Percentiles rank a stretch among this genome's conserved stretches.
Conservation (phyloP, 1,140 invertebrate genomes). For the Aphis craccivora region DNA sequence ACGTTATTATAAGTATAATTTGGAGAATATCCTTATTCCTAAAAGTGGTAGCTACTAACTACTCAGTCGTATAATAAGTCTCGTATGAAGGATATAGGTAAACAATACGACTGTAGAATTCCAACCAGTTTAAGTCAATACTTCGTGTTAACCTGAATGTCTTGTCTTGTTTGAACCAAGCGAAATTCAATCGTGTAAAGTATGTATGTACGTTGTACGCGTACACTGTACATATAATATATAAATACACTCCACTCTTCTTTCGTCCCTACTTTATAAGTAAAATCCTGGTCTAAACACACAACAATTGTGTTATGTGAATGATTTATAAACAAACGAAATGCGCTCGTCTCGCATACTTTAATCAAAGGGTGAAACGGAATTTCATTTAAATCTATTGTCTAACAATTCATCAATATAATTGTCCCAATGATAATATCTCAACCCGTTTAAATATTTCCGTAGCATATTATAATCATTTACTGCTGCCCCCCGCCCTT, state of each 20-base stretch:
- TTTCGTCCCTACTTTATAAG: neutral
- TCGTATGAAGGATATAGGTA: neutral
- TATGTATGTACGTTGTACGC: neutral
- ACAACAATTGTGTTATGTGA: too few species aligned
- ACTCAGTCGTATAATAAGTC: neutral
- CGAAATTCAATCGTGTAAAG: neutral
- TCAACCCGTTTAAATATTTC: neutral
- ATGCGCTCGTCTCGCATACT: neutral
- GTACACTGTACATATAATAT: neutral
- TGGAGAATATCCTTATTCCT: neutral
- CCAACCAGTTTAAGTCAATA: constrained; percentile 1
- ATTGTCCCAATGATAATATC: neutral
- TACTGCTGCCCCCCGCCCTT: neutral
- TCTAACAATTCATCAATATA: neutral
- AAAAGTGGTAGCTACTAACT: neutral
- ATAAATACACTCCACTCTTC: neutral
- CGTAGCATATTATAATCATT: neutral
- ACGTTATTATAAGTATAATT: neutral
- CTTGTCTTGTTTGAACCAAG: neutral
- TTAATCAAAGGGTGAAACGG: constrained; percentile 21
- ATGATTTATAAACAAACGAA: constrained; percentile 25
- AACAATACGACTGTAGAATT: neutral
- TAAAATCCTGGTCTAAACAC: neutral
- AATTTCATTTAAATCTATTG: constrained; percentile 31
- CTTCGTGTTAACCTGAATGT: neutral